Conservation (phyloP, 2,113 vertebrate genomes). For the Rhegmatorhina hoffmannsi region DNA sequence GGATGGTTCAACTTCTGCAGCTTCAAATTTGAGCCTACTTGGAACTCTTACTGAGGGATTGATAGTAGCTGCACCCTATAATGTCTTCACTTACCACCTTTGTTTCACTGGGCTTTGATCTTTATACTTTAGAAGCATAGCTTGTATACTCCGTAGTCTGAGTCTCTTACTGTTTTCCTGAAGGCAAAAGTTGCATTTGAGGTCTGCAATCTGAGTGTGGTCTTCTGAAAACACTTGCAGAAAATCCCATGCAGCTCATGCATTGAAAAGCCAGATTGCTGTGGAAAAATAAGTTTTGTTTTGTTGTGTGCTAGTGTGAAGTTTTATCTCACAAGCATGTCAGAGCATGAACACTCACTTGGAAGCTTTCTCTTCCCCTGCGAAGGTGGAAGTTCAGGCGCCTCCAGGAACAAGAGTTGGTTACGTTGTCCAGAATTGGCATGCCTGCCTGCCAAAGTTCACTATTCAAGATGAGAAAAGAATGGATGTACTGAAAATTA, state of each 20-base stretch:
- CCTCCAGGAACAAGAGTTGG: slow-evolving; percentile 89
- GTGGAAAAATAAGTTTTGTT: background rate
- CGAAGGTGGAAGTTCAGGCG: slow-evolving; percentile 88
- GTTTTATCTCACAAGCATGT: background rate
- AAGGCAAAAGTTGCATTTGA: background rate
- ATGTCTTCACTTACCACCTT: background rate
- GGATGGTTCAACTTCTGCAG: background rate
- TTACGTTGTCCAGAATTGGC: slow-evolving; percentile 88
- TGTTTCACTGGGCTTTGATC: background rate
- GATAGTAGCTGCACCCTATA: background rate
- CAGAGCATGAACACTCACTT: background rate
- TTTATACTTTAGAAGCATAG: background rate
- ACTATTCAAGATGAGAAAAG: slow-evolving; percentile 82
- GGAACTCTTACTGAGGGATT: background rate
- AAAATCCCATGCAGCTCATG: background rate
- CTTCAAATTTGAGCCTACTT: background rate
- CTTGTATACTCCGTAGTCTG: background rate
- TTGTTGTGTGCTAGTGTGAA: background rate
- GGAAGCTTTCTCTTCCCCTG: background rate
- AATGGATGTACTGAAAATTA: slow-evolving; percentile 84
- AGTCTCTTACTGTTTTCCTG: background rate
- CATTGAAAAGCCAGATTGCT: background rate
- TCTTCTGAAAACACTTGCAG: background rate
- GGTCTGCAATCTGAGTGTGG: background rate
- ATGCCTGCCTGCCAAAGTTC: slow-evolving; percentile 87